Base-by-base conservation (phyloP, 2,113 vertebrate genomes). In the Dolichotis patagonum region DNA sequence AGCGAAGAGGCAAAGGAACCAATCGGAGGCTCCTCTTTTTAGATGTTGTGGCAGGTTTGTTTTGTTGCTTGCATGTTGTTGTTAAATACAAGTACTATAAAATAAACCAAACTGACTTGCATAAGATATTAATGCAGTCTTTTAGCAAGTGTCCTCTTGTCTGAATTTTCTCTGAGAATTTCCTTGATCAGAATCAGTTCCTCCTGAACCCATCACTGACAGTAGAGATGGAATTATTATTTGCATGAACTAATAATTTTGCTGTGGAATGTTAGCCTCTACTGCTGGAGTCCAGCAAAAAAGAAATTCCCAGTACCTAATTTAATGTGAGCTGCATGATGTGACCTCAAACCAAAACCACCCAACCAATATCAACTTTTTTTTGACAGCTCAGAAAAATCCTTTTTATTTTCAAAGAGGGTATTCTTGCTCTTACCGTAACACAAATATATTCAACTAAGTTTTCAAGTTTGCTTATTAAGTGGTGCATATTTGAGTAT, bases 391-490 rank as follows among this genome's bases (percentile, higher is more conserved):
- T 90, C 16, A 77, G 26, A 77, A 54, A 80, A 35, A 20, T 52
- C 17, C 30, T 82, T 63, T 73, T 69, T 84, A 35, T 95, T 95
- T 88, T 54, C 38, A 67, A 69, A 88, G 46, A 90, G 7, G 14
- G 19, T 63, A 43, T 38, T 63, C 17, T 16, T 26, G 4, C 4
- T 56, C 30, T 5, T 87, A 82, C 56, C 12, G 52, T 41, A 83
- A 83, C 9, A 62, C 30, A 67, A 75, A 65, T 78, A 81, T 65
- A 90, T 60, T 88, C 46, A 85, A 75, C 60, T 81, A 96, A 94
- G 38, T 80, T 91, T 94, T 95, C 28, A 96, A 87, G 3, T 90
- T 92, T 90, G 35, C n/a, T 96, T 91, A 62, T 86, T 86, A n/a
- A 87, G 56, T 26, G 89, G 16, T 71, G 60, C 46, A 71, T 85